Base-by-base conservation (phyloP, 1,140 invertebrate species). In the Berghia stephanieae region DNA sequence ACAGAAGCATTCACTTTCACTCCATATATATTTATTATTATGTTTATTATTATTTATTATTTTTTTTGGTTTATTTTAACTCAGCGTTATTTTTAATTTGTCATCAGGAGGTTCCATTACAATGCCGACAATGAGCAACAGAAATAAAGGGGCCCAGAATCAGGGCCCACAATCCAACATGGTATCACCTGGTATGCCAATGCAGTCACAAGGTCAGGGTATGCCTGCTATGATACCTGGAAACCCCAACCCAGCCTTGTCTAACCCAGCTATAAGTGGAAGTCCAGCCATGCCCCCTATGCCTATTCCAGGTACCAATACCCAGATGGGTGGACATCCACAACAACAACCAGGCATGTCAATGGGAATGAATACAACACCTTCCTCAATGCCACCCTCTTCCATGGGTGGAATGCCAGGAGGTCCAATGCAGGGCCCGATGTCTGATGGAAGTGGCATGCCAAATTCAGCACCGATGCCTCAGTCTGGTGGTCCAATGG, bases 171-270 rank as follows among this genome's bases (percentile, higher is more conserved):
- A 31, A 43, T 36, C 31, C 60, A 68, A 38, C 60, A 49, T 67
- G 74, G 74, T 6, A 68, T 76, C 46, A 38, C 60, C 36, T 67
- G 74, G 74, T 6, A 68, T 76, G 42, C 74, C 38, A 13, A 44
- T 63, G 49, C 57, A 43, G 27, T 42, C 43, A 16, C 74, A 66
- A n/a, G 60, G 63, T 6, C 74, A 60, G 24, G 43, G 43, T 10
- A 67, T 76, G 74, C 13, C 72, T 24, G 72, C 52, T 24, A 75
- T 75, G 72, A 63, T 57, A 63, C 72, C 72, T 8, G 46, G 72
- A n/a, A n/a, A n/a, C n/a, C n/a, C n/a, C n/a, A n/a, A n/a, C n/a
- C n/a, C n/a, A n/a, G n/a, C n/a, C n/a, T n/a, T n/a, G n/a, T n/a
- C n/a, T n/a, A n/a, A n/a, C n/a, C 6, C 74, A 76, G 27, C 57